Evolutionary conservation across 2,113 vertebrate species (phyloP).

Genomic region (Dipodomys merriami): DNA sequence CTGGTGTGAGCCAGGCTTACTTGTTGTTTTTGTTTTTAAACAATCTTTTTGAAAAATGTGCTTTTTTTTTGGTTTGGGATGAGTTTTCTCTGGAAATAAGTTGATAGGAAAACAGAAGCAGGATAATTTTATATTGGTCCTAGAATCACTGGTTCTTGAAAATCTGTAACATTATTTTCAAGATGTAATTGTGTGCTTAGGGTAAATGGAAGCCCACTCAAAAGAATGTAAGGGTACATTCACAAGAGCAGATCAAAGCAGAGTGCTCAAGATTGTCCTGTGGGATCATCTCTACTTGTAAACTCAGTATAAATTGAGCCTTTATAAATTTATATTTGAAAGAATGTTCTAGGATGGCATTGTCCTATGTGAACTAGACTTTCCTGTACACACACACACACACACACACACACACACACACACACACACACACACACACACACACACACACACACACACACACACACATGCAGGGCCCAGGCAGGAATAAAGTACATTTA

Average conservation of each 20-base stretch:
- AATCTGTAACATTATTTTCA: neutral
- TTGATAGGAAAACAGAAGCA: neutral
- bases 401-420: neutral
- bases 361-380: neutral
- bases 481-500: neutral
- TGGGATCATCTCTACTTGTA: neutral
- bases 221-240: neutral
- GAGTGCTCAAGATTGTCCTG: neutral
- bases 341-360: neutral
- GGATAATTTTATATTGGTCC: neutral
- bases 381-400: neutral
- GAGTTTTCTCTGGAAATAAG: slow-evolving; percentile 29
- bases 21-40: neutral
- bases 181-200: neutral
- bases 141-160: neutral
- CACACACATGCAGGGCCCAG: neutral
- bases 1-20: too few relatives aligned
- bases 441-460: too few relatives aligned
- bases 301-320: neutral
- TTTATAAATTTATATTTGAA: neutral
- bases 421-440: too few relatives aligned
- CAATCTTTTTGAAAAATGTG: neutral
- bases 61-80: neutral
- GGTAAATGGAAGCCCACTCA: neutral
- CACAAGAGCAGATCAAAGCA: neutral